Evolutionary conservation across 2,113 vertebrate species (phyloP).

Genomic region (Eulemur macaco): DNA sequence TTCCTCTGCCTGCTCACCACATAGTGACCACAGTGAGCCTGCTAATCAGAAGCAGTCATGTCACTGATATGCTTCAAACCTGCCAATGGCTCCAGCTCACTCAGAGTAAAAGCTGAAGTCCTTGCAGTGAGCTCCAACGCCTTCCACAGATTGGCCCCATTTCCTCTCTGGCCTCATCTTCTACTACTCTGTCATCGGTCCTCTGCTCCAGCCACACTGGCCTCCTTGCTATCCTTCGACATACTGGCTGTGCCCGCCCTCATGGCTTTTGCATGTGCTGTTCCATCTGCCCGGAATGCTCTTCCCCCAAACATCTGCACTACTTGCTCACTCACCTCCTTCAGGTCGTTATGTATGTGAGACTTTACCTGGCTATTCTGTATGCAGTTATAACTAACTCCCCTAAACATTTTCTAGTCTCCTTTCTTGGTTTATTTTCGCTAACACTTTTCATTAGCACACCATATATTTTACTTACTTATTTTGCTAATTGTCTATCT

Average conservation of each 20-base stretch:
- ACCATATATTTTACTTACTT: neutral
- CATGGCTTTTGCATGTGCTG: neutral
- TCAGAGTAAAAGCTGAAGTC: neutral
- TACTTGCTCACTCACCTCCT: neutral
- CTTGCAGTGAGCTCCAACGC: neutral
- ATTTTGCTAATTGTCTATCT: neutral
- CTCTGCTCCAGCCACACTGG: neutral
- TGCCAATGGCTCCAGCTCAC: neutral
- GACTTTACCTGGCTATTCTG: neutral
- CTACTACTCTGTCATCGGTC: neutral
- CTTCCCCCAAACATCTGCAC: neutral
- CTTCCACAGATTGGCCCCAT: neutral
- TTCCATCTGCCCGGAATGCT: neutral
- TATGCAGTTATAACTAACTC: neutral
- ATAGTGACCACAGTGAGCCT: neutral
- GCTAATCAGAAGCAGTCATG: neutral
- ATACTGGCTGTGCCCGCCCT: neutral
- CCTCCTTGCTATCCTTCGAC: neutral
- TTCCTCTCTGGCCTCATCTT: neutral
- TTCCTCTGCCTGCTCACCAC: neutral
- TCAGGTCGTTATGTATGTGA: neutral
- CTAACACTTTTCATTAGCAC: neutral
- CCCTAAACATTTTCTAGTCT: neutral
- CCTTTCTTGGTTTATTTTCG: neutral
- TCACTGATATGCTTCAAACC: neutral